Evolutionary conservation across 2,113 vertebrate species (phyloP).

Genomic region (Ictalurus furcatus): DNA sequence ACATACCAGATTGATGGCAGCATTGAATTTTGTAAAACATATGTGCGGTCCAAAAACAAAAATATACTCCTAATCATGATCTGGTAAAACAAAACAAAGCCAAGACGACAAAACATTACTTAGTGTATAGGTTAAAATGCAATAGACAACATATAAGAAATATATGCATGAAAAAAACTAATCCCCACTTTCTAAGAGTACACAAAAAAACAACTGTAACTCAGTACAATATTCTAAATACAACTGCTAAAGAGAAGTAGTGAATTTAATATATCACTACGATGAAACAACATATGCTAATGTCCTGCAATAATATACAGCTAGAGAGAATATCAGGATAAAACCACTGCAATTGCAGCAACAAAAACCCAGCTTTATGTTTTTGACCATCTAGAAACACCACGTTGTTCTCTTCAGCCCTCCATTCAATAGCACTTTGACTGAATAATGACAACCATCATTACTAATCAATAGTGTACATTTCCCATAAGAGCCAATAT

Average conservation of each 20-base stretch:
- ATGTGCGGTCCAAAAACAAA: constrained; percentile 98
- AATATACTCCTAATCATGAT: constrained; percentile 99
- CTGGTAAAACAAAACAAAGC: constrained; percentile 68
- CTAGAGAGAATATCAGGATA: not conserved
- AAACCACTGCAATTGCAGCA: not conserved
- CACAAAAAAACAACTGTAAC: not conserved
- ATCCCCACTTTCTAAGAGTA: not conserved
- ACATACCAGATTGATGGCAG: constrained; percentile 95
- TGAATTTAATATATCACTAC: not conserved
- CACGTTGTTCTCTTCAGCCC: too few relatives aligned
- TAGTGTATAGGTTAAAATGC: not conserved
- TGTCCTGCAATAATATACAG: not conserved
- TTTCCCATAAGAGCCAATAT: too few relatives aligned
- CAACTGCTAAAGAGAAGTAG: not conserved
- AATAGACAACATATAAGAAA: not conserved
- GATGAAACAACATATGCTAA: not conserved
- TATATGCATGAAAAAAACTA: not conserved
- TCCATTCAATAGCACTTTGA: too few relatives aligned
- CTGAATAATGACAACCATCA: not conserved
- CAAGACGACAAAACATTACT: constrained; percentile 4
- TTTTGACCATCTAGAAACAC: not conserved
- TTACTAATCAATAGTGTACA: not conserved
- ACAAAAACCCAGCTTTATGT: not conserved
- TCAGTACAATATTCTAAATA: not conserved
- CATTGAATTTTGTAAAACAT: constrained; percentile 99